Evolutionary conservation across 2,888 invertebrate species (phyloP).

Genomic region (Dromius quadrimaculatus): DNA sequence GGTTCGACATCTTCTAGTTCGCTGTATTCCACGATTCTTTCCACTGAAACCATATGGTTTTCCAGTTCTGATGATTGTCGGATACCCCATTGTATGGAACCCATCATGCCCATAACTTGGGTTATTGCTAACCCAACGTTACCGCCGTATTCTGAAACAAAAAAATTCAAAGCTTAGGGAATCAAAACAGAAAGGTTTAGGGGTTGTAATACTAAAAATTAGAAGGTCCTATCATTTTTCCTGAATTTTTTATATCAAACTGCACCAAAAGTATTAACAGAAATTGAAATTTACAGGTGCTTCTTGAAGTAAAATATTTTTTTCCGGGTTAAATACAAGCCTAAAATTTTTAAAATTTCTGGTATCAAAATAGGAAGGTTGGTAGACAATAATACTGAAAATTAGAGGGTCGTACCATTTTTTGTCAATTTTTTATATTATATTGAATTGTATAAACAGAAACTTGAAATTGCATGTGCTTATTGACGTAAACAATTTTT

Average conservation of each 20-base stretch:
- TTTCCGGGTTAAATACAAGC: background rate
- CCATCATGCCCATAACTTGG: slow-evolving; percentile 63
- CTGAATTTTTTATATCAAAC: too few relatives aligned
- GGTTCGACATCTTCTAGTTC: slow-evolving; percentile 35
- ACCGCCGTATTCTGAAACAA: slow-evolving; percentile 60
- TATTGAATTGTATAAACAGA: too few relatives aligned
- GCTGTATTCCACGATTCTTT: slow-evolving; percentile 87
- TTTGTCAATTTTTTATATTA: too few relatives aligned
- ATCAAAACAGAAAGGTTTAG: too few relatives aligned
- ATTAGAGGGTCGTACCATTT: too few relatives aligned
- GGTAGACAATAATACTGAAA: too few relatives aligned
- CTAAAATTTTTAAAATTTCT: background rate
- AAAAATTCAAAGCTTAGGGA: too few relatives aligned
- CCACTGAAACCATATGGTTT: slow-evolving; percentile 92
- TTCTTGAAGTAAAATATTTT: background rate
- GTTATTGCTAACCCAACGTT: slow-evolving; percentile 66
- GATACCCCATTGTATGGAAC: slow-evolving; percentile 90
- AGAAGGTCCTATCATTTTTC: background rate
- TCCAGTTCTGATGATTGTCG: slow-evolving; percentile 65
- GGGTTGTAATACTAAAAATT: background rate
- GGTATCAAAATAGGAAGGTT: too few relatives aligned
- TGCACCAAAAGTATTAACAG: too few relatives aligned
- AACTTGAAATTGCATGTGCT: too few relatives aligned
- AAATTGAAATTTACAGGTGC: background rate
- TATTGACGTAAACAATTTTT: too few relatives aligned